These are phyloP conservation scores for Pseudorasbora parva DNA, from an alignment of 2,113 vertebrate species.

Conservation along the genomic window DNA sequence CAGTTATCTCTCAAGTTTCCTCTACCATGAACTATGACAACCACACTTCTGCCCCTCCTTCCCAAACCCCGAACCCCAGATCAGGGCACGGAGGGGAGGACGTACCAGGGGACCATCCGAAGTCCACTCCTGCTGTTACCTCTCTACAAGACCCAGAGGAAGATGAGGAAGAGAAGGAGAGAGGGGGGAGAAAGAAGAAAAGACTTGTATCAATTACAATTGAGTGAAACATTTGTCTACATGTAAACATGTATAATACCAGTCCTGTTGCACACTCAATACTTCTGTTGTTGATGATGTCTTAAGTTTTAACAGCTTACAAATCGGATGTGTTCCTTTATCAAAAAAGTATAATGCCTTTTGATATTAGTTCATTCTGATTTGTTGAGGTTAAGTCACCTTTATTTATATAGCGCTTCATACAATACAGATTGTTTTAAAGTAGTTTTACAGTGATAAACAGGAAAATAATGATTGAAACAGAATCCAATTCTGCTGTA, in stretches of 20 bases:
- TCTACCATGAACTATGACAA: constrained; percentile 94
- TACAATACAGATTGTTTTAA: too few relatives aligned
- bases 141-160: constrained; percentile 50
- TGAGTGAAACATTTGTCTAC: constrained; percentile 73
- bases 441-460: too few relatives aligned
- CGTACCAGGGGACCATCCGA: constrained; percentile 68
- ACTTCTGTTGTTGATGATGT: constrained; percentile 12
- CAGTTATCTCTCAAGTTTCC: constrained; percentile 89
- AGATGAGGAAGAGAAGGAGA: constrained; percentile 45
- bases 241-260: background rate
- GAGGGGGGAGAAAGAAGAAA: constrained; percentile 72
- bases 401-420: too few relatives aligned
- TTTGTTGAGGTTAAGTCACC: constrained; percentile 3
- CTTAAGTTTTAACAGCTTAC: constrained; percentile 22
- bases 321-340: constrained; percentile 37
- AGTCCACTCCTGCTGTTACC: constrained; percentile 71
- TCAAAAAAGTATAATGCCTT: constrained; percentile 35
- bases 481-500: too few relatives aligned
- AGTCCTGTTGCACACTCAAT: constrained; percentile 26
- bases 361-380: background rate
- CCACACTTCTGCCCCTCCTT: constrained; percentile 77
- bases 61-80: constrained; percentile 81
- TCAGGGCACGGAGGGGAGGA: constrained; percentile 77
- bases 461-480: too few relatives aligned
- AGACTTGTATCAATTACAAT: constrained; percentile 90